Evolutionary conservation across 1,140 invertebrate species (phyloP).

Genomic region (Hirudo medicinalis): DNA sequence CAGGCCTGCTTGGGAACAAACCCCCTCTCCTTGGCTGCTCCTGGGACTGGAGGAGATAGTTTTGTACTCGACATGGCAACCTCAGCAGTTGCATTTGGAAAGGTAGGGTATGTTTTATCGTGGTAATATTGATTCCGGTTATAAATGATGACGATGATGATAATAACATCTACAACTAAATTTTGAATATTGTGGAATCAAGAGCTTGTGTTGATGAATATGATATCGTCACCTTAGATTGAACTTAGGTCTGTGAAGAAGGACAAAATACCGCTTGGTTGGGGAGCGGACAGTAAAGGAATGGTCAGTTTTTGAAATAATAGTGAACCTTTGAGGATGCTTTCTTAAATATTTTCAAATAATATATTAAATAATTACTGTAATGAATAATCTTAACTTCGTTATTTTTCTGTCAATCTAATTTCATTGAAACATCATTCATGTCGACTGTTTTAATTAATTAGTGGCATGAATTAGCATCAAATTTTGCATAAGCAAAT

Average conservation of each 20-base stretch:
- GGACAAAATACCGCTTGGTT: conserved; percentile 60
- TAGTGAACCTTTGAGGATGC: no score
- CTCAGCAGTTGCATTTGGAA: conserved; percentile 67
- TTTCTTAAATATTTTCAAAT: not conserved
- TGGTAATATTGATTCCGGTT: no score
- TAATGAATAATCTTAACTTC: not conserved
- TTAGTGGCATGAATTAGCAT: not conserved
- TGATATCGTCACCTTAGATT: conserved; percentile 44
- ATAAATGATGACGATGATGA: no score
- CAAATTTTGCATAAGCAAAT: not conserved
- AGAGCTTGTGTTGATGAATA: no score
- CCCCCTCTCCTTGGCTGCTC: conserved; percentile 68
- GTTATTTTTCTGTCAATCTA: not conserved
- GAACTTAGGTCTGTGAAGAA: conserved; percentile 62
- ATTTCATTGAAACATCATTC: not conserved
- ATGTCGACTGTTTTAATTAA: not conserved
- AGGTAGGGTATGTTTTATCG: conserved; percentile 41
- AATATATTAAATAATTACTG: not conserved
- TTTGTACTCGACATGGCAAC: conserved; percentile 90
- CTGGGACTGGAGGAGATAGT: conserved; percentile 53
- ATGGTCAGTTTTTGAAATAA: conserved; percentile 24
- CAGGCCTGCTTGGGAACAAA: conserved; percentile 72
- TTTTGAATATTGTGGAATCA: no score
- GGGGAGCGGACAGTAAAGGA: conserved; percentile 65
- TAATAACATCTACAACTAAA: no score